Evolutionary conservation across 1,140 invertebrate genomes (phyloP), one percentile per base, ranked within the genome.

Genomic region (Cataglyphis hispanica): DNA sequence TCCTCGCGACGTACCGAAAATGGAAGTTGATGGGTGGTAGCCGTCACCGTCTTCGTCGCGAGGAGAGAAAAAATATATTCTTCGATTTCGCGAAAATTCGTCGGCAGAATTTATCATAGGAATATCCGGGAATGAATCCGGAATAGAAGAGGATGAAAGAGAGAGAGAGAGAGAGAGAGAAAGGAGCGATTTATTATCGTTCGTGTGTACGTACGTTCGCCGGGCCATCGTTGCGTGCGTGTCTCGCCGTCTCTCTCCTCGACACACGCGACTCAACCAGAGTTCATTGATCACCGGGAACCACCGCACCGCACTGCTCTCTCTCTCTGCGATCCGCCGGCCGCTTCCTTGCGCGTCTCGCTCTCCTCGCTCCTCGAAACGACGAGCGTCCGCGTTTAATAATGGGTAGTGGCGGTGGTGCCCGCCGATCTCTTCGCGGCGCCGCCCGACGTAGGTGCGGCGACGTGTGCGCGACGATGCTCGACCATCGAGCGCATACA

Each of bases 221-320:
- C 87, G 76, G 85, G 50, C 61, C 66, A 66, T 27, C 50, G 37
- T 34, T 85, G 72, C 74, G 66, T 85, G 72, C 74, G 66, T 58
- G 69, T 34, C 50, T 34, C 88, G 43, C 67, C 75, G 86, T 72
- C 75, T 92, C 75, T 92, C 90, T 87, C 91, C 88, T 91, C 92
- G 90, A 91, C 88, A 91, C 88, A 88, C 92, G 81, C 85, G 86
- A 50, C 46, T 86, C 86, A 89, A 53, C 7, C 83, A 87, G 87
- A 93, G 92, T 93, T 94, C 90, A 94, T 93, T 93, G 92, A 94
- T 93, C 91, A 50, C 92, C 83, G 64, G 87, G 53, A 69, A 43
- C 83, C 83, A 86, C 67, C 27, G 43, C 27, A 31, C 76, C 53
- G 58, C 66, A 7, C 50, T 6, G 13, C 16, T 2, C 50, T 7